phyloP scores from a whole-genome alignment of 2,797 vertebrate genomes.

The Ataeniobius toweri region DNA sequence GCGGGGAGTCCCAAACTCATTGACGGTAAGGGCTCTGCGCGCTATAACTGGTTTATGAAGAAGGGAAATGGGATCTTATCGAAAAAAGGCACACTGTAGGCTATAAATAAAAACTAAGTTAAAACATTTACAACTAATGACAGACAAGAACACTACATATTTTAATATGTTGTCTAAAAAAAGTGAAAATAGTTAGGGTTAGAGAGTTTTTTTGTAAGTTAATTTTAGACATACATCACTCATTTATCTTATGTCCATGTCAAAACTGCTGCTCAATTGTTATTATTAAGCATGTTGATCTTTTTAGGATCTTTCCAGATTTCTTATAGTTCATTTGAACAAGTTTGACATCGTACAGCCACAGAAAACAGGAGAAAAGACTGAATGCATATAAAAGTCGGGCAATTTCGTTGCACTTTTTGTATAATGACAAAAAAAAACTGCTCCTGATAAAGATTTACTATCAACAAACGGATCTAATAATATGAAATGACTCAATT shows the following conservation, averaged over 20 bases:
- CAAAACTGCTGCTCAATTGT: background rate
- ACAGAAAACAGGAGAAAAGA: background rate
- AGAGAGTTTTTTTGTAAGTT: background rate
- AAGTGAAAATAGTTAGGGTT: background rate
- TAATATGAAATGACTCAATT: background rate
- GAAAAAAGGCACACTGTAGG: background rate
- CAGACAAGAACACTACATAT: background rate
- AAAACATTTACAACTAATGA: background rate
- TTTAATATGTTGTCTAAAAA: background rate
- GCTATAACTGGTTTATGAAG: background rate
- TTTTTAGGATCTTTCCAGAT: background rate
- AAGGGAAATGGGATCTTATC: background rate
- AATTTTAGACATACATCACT: background rate
- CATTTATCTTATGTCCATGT: background rate
- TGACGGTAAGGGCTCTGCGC: slow-evolving; percentile 81
- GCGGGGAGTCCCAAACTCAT: slow-evolving; percentile 93
- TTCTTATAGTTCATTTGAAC: background rate
- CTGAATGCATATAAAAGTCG: background rate
- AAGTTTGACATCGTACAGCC: slow-evolving; percentile 20
- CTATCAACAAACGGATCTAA: background rate
- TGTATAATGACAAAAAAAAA: background rate
- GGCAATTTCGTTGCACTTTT: background rate
- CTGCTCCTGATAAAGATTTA: background rate
- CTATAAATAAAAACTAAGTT: background rate
- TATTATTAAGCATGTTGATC: background rate